Conservation (phyloP, 2,888 invertebrate species). For the Philaethria dido region DNA sequence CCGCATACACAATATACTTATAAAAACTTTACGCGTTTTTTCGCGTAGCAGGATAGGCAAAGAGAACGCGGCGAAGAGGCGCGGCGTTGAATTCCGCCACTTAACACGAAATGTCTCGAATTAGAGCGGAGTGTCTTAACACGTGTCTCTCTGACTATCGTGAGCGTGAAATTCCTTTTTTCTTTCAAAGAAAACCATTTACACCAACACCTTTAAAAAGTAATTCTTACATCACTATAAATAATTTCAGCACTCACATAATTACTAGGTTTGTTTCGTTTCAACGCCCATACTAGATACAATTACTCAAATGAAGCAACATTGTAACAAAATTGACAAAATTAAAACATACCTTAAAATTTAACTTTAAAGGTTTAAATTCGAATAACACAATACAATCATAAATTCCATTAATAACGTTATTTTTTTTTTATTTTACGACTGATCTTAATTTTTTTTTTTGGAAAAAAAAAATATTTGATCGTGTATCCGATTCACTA, state of each 20-base stretch:
- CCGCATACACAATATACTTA: neutral
- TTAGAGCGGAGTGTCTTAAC: no score
- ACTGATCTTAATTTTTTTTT: slow-evolving; percentile 46
- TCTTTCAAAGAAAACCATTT: no score
- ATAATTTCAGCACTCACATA: slow-evolving; percentile 43
- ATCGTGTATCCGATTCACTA: slow-evolving; percentile 31
- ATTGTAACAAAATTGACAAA: slow-evolving; percentile 32
- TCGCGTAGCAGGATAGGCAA: no score
- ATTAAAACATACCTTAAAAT: slow-evolving; percentile 1
- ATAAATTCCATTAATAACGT: slow-evolving; percentile 33
- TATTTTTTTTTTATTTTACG: slow-evolving; percentile 55
- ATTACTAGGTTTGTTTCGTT: slow-evolving; percentile 46
- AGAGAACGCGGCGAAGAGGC: no score
- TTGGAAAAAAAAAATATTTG: slow-evolving; percentile 33
- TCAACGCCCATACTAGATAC: slow-evolving; percentile 46
- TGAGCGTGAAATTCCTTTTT: no score
- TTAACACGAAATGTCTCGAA: no score
- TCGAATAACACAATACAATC: slow-evolving; percentile 8
- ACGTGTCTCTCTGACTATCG: no score
- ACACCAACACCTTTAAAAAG: no score
- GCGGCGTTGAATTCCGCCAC: no score
- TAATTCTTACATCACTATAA: slow-evolving; percentile 40
- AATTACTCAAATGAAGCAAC: slow-evolving; percentile 49
- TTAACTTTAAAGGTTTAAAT: neutral
- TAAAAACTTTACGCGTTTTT: no score